A percentile compares a stretch with the other conserved stretches of the same genome.
Conservation (phyloP, 92 coral and sea anemone genomes). For the Porites evermanni region DNA sequence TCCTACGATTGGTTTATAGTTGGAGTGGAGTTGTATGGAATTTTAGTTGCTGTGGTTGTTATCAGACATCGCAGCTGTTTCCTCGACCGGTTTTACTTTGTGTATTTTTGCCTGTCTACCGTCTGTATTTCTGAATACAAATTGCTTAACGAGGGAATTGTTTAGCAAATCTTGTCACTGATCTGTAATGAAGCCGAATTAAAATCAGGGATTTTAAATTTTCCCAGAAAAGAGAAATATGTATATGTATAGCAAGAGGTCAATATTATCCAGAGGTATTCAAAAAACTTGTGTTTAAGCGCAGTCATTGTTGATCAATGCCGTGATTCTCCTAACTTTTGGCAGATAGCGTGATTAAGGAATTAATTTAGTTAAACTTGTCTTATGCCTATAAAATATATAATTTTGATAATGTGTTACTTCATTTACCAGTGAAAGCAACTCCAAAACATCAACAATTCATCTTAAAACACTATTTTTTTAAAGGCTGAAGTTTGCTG, state of each 20-base stretch:
- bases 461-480: too few species aligned
- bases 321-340: neutral
- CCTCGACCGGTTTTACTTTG: constrained; percentile 1
- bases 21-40: neutral
- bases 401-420: too few species aligned
- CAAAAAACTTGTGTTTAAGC: neutral
- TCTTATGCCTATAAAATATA: neutral
- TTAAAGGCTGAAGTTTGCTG: too few species aligned
- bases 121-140: neutral
- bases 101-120: neutral
- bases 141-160: constrained; percentile 5
- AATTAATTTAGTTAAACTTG: neutral
- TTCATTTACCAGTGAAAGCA: too few species aligned
- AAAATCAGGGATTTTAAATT: constrained; percentile 2
- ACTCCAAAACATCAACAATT: too few species aligned
- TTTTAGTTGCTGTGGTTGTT: neutral
- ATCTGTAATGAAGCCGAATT: neutral
- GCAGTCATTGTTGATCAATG: neutral
- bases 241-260: neutral
- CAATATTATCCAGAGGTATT: neutral
- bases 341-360: neutral
- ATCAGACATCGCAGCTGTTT: neutral
- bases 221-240: neutral
- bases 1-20: neutral
- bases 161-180: neutral